phyloP scores from a whole-genome alignment of 2,113 vertebrate genomes.

The Pogona vitticeps region DNA sequence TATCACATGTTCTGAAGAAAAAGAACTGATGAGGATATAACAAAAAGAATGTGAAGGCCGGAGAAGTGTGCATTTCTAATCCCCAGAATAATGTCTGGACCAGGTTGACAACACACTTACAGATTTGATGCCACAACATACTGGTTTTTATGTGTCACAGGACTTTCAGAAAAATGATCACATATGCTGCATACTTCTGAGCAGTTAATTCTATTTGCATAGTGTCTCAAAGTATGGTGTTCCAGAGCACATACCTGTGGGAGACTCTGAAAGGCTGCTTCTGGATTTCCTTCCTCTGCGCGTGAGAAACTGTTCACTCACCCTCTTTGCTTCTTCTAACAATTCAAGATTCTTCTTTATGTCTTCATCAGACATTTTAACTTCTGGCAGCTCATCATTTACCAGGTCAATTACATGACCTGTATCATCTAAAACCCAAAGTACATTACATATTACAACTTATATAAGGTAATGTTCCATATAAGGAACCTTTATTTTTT shows the following conservation, averaged over 20 bases:
- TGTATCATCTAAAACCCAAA: slow-evolving; percentile 78
- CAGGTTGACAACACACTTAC: background rate
- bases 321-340: slow-evolving; percentile 93
- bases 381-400: slow-evolving; percentile 90
- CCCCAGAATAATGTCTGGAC: background rate
- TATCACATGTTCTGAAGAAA: background rate
- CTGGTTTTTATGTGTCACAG: background rate
- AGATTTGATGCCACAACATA: background rate
- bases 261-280: slow-evolving; percentile 85
- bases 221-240: background rate
- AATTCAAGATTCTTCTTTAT: slow-evolving; percentile 94
- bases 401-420: slow-evolving; percentile 93
- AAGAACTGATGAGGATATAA: background rate
- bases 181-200: background rate
- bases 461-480: background rate
- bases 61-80: background rate
- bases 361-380: slow-evolving; percentile 93
- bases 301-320: slow-evolving; percentile 90
- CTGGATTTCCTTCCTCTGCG: slow-evolving; percentile 90
- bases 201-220: background rate
- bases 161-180: background rate
- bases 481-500: background rate
- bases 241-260: slow-evolving; percentile 76
- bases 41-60: background rate
- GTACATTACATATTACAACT: slow-evolving; percentile 29